phyloP scores from a whole-genome alignment of 1,140 invertebrate species.

The Gerris buenoi region DNA sequence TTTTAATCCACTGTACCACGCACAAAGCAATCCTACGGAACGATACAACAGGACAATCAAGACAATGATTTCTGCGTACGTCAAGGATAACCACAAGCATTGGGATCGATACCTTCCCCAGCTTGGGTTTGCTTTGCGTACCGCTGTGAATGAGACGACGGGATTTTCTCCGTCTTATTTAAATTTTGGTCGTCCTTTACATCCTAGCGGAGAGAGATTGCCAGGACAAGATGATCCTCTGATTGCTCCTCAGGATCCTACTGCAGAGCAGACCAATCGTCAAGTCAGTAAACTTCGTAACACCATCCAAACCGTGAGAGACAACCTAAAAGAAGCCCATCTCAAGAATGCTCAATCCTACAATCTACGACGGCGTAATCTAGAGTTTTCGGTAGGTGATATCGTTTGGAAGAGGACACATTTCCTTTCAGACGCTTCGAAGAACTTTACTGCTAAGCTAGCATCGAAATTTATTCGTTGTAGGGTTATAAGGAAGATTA shows the following conservation, averaged over 20 bases:
- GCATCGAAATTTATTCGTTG: slow-evolving; percentile 5
- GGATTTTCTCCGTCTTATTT: slow-evolving; percentile 27
- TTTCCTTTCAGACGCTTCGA: slow-evolving; percentile 5
- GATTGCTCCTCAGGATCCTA: not conserved
- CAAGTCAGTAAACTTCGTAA: not conserved
- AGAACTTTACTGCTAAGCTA: slow-evolving; percentile 7
- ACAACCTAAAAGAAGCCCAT: not conserved
- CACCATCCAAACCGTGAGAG: not conserved
- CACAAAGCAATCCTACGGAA: not conserved
- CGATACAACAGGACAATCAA: not conserved
- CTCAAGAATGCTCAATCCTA: not conserved
- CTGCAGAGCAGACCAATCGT: not conserved
- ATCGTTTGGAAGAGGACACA: slow-evolving; percentile 5
- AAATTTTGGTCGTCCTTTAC: slow-evolving; percentile 28
- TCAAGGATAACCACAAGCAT: not conserved
- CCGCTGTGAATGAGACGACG: slow-evolving; percentile 26
- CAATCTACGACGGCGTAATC: slow-evolving; percentile 4
- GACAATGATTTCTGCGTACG: not conserved
- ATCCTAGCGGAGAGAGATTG: slow-evolving; percentile 10
- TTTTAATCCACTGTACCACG: not conserved
- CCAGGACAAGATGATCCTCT: not conserved
- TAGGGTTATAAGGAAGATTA: slow-evolving; percentile 30
- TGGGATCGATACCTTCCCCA: slow-evolving; percentile 23
- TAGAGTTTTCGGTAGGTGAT: slow-evolving; percentile 3
- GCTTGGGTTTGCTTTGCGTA: slow-evolving; percentile 31